These are phyloP conservation scores for Hexactinellida sp. DNA, from an alignment of 37 sponge, comb jelly and placozoan species.

Conservation along the genomic window DNA sequence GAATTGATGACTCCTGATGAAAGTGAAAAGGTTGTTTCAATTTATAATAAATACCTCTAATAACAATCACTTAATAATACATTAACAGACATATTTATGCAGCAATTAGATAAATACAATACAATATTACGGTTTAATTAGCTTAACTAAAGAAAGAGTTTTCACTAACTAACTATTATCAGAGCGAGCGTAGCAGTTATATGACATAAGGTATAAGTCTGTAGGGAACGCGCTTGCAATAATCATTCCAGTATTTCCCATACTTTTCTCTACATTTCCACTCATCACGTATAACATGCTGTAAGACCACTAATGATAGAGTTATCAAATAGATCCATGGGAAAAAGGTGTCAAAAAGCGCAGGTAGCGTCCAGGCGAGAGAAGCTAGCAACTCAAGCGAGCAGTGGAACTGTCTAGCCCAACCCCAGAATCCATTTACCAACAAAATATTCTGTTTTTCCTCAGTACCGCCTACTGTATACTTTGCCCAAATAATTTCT, in stretches of 20 bases:
- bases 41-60: background rate
- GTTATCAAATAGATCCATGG: conserved; percentile 18
- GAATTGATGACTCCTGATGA: background rate
- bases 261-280: conserved; percentile 21
- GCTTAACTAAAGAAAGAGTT: no score
- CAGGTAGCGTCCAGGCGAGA: conserved; percentile 24
- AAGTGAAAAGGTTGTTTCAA: background rate
- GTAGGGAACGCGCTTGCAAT: conserved; percentile 27
- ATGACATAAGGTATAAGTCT: conserved; percentile 22
- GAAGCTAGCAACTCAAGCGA: conserved; percentile 22
- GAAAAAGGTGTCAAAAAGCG: conserved; percentile 10
- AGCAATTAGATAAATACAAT: no score
- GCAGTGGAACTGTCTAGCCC: conserved; percentile 28
- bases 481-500: conserved; percentile 25
- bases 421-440: conserved; percentile 24
- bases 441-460: conserved; percentile 9
- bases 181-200: no score
- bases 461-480: background rate
- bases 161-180: no score
- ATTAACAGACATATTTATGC: no score
- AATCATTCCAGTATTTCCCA: conserved; percentile 18
- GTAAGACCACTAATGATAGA: conserved; percentile 16
- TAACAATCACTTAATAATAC: background rate
- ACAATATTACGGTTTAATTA: no score
- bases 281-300: conserved; percentile 21